A percentile compares a stretch with the other conserved stretches of the same genome.
phyloP scores from a whole-genome alignment of 2,888 invertebrate genomes.

The Erannis defoliaria region DNA sequence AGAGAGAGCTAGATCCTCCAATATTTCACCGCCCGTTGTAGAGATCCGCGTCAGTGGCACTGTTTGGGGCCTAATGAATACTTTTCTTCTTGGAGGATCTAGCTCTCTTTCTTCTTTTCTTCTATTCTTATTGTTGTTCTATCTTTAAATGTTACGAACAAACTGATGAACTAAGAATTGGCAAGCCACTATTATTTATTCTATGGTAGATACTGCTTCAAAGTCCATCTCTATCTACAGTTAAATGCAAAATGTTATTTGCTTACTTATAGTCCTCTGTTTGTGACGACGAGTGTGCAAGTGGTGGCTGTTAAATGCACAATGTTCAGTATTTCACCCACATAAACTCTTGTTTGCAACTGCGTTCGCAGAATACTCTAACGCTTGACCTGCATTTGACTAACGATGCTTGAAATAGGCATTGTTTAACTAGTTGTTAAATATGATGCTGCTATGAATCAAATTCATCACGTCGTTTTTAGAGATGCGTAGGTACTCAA shows the following conservation, averaged over 20 bases:
- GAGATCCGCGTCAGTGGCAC: too few relatives aligned
- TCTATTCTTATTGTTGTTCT: too few relatives aligned
- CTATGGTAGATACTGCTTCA: background rate
- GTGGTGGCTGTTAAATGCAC: slow-evolving; percentile 16
- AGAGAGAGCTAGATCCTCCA: too few relatives aligned
- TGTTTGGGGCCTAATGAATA: too few relatives aligned
- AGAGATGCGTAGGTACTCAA: too few relatives aligned
- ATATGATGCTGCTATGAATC: too few relatives aligned
- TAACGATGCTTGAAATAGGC: slow-evolving; percentile 12
- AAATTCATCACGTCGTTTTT: too few relatives aligned
- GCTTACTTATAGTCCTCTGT: background rate
- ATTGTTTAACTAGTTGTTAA: background rate
- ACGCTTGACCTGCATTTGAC: slow-evolving; percentile 44
- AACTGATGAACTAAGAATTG: background rate
- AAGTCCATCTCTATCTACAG: background rate
- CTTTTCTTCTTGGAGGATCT: too few relatives aligned
- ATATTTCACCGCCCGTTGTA: too few relatives aligned
- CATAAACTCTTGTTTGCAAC: slow-evolving; percentile 32
- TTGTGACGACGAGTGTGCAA: background rate
- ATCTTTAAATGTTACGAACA: too few relatives aligned
- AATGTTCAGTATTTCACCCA: slow-evolving; percentile 15
- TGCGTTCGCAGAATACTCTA: slow-evolving; percentile 23
- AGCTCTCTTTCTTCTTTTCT: too few relatives aligned
- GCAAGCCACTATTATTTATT: background rate
- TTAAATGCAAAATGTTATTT: background rate